Percentiles rank a stretch among this genome's conserved stretches.
phyloP scores from a whole-genome alignment of 2,888 invertebrate genomes.

The Geophilus truncorum region DNA sequence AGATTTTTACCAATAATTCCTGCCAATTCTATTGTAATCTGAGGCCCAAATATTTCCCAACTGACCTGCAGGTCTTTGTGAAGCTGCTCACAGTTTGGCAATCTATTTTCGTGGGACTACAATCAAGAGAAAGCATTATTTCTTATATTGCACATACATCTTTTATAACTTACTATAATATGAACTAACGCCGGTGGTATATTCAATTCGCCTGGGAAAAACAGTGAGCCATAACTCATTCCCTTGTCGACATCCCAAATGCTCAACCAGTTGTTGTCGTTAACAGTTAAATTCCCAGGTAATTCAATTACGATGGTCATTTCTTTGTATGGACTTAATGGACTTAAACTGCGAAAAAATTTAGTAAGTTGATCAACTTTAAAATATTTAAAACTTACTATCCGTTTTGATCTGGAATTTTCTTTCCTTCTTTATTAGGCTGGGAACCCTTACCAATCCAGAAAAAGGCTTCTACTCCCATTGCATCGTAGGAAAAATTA shows the following conservation, averaged over 20 bases:
- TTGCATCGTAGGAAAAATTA: slow-evolving; percentile 41
- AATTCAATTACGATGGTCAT: slow-evolving; percentile 69
- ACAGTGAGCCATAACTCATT: slow-evolving; percentile 65
- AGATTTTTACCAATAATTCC: slow-evolving; percentile 60
- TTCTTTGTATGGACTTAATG: slow-evolving; percentile 64
- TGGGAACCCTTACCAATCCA: slow-evolving; percentile 85
- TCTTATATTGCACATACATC: too few species aligned
- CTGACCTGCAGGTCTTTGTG: slow-evolving; percentile 76
- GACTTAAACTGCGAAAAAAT: slow-evolving; percentile 64
- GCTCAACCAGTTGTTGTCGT: slow-evolving; percentile 77
- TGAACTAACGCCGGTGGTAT: slow-evolving; percentile 78
- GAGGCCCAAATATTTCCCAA: slow-evolving; percentile 87
- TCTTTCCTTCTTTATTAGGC: slow-evolving; percentile 71
- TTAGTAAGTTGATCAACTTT: too few species aligned
- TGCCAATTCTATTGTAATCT: slow-evolving; percentile 75
- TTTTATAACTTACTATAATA: slow-evolving; percentile 48
- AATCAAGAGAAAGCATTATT: too few species aligned
- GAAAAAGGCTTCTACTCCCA: slow-evolving; percentile 60
- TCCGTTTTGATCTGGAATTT: slow-evolving; percentile 84
- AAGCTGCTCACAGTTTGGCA: slow-evolving; percentile 79
- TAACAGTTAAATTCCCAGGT: slow-evolving; percentile 75
- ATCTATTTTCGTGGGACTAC: slow-evolving; percentile 52
- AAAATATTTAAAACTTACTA: slow-evolving; percentile 61
- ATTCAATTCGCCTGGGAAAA: slow-evolving; percentile 73
- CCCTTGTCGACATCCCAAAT: slow-evolving; percentile 66